Base-by-base conservation (phyloP, 1,140 invertebrate genomes). In the Saxidomus purpurata region DNA sequence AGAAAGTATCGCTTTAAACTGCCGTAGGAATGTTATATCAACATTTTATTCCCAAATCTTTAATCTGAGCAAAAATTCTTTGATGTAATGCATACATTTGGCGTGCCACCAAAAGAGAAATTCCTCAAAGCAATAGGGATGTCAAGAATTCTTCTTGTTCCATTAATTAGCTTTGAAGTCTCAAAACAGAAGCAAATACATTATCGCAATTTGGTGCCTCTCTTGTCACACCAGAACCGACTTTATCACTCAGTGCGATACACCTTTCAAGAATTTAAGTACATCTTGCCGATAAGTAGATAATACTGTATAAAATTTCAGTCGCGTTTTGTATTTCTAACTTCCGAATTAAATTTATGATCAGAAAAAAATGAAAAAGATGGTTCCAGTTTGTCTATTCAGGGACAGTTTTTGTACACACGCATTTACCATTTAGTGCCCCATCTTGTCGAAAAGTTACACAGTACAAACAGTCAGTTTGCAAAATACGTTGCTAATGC, bases 141-240 rank as follows among this genome's bases (percentile, higher is more conserved):
- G 31, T 52, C 31, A 36, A 34, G 49, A 19, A 79, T 52, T 52
- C 76, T 55, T 79, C 25, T 52, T 28, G 49, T 36, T 79, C 47
- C 76, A 79, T 79, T 79, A 59, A 79, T 79, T 79, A 79, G 31
- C 76, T 79, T 79, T 79, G 76, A 77, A 77, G 40, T 77, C 17
- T 13, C 28, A 71, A 77, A 77, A 77, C 74, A 77, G 74, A 52
- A 77, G 74, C 40, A 25, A 77, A 47, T 43, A 47, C 25, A 49
- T 49, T 77, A 77, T 77, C 74, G 34, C 25, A 77, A 28, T 28
- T 77, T 25, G n/a, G n/a, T 25, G 22, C 36, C 47, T 9, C 17
- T 28, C 49, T 28, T 49, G 31, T 47, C 47, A 34, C n/a, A 79
- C 49, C 47, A 79, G 47, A 79, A 1, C 47, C 38, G 0, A 0